Base-by-base conservation (phyloP, 1,140 invertebrate species). In the Cecropterus lyciades region DNA sequence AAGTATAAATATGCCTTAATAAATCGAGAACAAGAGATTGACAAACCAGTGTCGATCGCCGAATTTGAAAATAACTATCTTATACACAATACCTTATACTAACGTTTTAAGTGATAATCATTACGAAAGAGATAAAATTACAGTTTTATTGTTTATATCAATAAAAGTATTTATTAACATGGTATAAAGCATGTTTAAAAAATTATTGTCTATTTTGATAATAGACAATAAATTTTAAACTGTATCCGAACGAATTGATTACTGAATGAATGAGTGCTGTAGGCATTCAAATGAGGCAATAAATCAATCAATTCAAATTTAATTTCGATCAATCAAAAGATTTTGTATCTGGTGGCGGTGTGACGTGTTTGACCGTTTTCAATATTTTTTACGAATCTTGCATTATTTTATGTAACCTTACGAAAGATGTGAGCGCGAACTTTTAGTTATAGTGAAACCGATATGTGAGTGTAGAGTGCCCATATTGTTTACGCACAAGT, bases 401-500 rank as follows among this genome's bases (percentile, higher is more conserved):
- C 17, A 62, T 37, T 49, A 17, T 27, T 49, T 20, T 62, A 62
- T 17, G 27, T 30, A 30, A 30, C 17, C 8, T 62, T 49, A 60
- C 57, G 57, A 49, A 62, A 40, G 40, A 17, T 4, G 13, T 33
- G 30, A 17, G 13, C 9, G 15, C 8, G 46, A 49, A 46, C 15
- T 16, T 49, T 6, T 62, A 62, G 37, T 30, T 13, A n/a, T 48
- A 14, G 46, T 51, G 46, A 51, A 14, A 0, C 16, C 16, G 46
- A 14, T 27, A 49, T 57, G 52, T 67, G 62, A 70, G 67, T 60
- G 69, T 72, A 68, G 67, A 71, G 43, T 72, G 60, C 51, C 46
- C 51, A 72, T 69, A 72, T 75, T 72, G 70, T 56, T 63, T 60
- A 60, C 17, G 48, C 33, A 20, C 62, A 60, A 62, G 24, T 46